Evolutionary conservation across 2,888 invertebrate species (phyloP), one percentile per base, ranked within the genome.

Genomic region (Drosophila mercatorum): DNA sequence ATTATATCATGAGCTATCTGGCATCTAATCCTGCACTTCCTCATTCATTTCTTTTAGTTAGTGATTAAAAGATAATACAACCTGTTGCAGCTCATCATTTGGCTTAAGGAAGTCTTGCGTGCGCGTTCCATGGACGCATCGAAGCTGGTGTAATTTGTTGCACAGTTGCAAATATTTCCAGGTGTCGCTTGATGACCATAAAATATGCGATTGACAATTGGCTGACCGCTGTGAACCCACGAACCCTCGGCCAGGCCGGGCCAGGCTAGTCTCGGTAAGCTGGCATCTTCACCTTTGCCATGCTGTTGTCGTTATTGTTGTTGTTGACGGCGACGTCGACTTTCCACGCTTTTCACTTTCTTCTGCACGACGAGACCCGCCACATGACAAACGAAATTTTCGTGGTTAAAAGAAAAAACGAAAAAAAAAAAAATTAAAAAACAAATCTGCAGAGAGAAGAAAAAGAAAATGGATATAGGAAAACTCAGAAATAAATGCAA

Each of bases 321-420:
- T 22, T 38, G 59, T 22, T 46, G 34, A 14, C 22, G 38, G 17
- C 40, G 40, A 68, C 81, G 83, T 78, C 86, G 86, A 86, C 88
- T 89, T 88, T 90, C 83, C 80, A 86, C 72, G 80, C 73, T 82
- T 84, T 87, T 83, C 89, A 88, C 86, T 83, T 87, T 83, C 89
- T 80, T 90, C 14, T 80, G 83, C 88, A 80, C 88, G 88, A 87
- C 77, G 64, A 78, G 73, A 74, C 74, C 60, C 65, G 81, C 77
- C 77, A 64, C 82, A 74, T 79, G 76, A 77, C 80, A 68, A 61
- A 69, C 73, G 67, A 76, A 74, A 55, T 68, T 72, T 74, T 73
- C 74, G 65, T 66, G 63, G 59, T 62, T 66, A 43, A 55, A 34
- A 57, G 12, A 57, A 43, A 53, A 22, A 22, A 22, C 1, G 22